These are phyloP conservation scores for Luscinia luscinia DNA, from an alignment of 2,797 vertebrate species.

Conservation along the genomic window DNA sequence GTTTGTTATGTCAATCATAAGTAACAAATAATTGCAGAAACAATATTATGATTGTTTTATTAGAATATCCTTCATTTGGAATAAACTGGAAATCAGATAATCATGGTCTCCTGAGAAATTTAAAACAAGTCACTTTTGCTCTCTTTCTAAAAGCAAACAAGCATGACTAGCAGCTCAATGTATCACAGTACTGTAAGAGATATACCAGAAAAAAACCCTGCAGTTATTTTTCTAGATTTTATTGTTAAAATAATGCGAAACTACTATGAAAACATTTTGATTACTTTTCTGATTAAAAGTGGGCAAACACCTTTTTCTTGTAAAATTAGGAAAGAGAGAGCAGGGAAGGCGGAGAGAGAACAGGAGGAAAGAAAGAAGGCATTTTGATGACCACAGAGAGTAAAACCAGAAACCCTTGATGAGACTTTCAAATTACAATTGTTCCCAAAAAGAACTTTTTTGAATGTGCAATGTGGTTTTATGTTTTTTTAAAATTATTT, in stretches of 20 bases:
- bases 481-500: background rate
- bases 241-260: background rate
- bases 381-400: background rate
- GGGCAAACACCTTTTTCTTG: background rate
- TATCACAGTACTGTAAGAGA: background rate
- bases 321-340: background rate
- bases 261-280: background rate
- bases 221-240: background rate
- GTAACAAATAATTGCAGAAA: constrained; percentile 24
- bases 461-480: background rate
- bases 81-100: constrained; percentile 30
- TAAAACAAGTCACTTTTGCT: background rate
- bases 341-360: background rate
- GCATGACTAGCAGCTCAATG: background rate
- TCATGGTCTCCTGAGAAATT: background rate
- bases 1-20: constrained; percentile 47
- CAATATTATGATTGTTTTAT: constrained; percentile 42
- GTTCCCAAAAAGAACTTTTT: background rate
- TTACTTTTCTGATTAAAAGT: background rate
- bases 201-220: background rate
- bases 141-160: background rate
- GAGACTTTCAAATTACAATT: background rate
- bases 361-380: background rate
- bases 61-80: constrained; percentile 19
- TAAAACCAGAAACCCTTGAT: background rate